Conservation (phyloP, 2,888 invertebrate species). For the Oscheius sp. region DNA sequence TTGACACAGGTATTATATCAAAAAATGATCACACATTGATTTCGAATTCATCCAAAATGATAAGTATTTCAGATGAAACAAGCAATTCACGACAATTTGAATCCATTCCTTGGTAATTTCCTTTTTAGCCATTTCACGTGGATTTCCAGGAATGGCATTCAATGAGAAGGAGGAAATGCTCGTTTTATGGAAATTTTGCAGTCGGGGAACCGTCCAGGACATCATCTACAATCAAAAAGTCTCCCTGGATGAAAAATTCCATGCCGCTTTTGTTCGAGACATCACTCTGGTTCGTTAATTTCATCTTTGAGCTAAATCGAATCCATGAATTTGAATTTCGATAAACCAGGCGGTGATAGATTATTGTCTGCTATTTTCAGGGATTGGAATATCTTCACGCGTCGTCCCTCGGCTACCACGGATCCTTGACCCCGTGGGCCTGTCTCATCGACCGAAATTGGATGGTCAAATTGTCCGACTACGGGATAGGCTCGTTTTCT, state of each 20-base stretch:
- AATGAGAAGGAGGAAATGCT: conserved; percentile 72
- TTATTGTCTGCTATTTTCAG: conserved; percentile 35
- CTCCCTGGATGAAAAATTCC: conserved; percentile 94
- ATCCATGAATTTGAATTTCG: neutral
- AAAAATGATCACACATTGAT: neutral
- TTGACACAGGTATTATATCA: conserved; percentile 44
- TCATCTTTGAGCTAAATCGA: neutral
- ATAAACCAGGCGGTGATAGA: too few species aligned
- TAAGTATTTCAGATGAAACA: conserved; percentile 81
- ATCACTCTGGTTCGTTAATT: conserved; percentile 79
- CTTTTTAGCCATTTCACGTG: too few species aligned
- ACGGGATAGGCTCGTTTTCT: conserved; percentile 44
- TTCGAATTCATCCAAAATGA: neutral
- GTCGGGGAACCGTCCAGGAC: conserved; percentile 79
- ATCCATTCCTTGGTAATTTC: conserved; percentile 96
- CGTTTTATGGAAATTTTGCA: conserved; percentile 71
- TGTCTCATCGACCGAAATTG: conserved; percentile 72
- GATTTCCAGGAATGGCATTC: too few species aligned
- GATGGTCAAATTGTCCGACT: conserved; percentile 72
- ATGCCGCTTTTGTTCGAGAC: conserved; percentile 95
- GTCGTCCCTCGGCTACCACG: conserved; percentile 69
- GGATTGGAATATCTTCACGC: conserved; percentile 71
- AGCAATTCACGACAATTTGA: conserved; percentile 93
- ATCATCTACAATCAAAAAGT: conserved; percentile 98
- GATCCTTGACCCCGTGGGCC: conserved; percentile 69